phyloP scores from a whole-genome alignment of 2,888 invertebrate species.

The Epirrhoe tristata region DNA sequence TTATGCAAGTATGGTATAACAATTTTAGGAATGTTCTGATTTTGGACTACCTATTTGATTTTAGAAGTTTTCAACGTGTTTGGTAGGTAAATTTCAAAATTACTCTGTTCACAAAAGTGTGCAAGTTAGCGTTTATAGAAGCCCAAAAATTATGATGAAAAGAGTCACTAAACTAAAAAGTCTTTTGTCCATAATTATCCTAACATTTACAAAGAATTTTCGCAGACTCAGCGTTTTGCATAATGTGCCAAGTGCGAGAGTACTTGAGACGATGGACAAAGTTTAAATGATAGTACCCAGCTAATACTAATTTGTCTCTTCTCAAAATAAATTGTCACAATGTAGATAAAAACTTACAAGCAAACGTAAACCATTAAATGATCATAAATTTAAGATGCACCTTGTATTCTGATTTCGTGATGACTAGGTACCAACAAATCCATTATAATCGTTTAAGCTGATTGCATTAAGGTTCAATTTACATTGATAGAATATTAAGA shows the following conservation, averaged over 20 bases:
- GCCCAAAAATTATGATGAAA: slow-evolving; percentile 12
- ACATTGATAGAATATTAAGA: not conserved
- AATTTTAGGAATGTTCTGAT: not conserved
- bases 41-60: not conserved
- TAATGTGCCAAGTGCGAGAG: slow-evolving; percentile 37
- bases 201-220: slow-evolving; percentile 31
- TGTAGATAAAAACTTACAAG: too few relatives aligned
- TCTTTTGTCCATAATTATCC: slow-evolving; percentile 20
- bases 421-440: not conserved
- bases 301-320: not conserved
- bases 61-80: not conserved
- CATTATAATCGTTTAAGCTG: not conserved
- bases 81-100: not conserved
- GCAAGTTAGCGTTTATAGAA: not conserved
- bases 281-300: slow-evolving; percentile 2
- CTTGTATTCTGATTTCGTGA: not conserved
- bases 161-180: slow-evolving; percentile 17
- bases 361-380: too few relatives aligned
- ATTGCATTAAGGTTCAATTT: not conserved
- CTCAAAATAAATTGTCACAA: not conserved
- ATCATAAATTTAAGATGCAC: not conserved
- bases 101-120: not conserved
- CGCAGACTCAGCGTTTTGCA: slow-evolving; percentile 27
- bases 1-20: not conserved
- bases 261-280: slow-evolving; percentile 32